phyloP scores from a whole-genome alignment of 2,113 vertebrate genomes.

The Protomyctophum bolini region DNA sequence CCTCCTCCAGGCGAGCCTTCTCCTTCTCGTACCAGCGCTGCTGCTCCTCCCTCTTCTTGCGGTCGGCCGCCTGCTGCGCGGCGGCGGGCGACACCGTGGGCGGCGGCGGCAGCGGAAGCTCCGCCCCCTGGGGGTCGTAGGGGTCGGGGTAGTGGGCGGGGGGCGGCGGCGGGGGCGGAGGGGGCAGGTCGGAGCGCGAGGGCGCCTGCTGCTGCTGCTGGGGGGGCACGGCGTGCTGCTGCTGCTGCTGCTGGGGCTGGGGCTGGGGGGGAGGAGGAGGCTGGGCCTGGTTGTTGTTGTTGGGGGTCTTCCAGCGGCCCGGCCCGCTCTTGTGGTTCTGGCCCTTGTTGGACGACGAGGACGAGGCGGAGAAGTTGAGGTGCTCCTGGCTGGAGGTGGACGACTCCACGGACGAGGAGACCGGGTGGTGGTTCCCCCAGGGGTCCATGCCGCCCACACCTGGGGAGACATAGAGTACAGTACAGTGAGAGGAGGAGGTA shows the following conservation, averaged over 20 bases:
- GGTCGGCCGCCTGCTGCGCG: constrained; percentile 82
- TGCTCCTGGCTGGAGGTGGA: constrained; percentile 96
- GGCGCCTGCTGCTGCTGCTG: constrained; percentile 84
- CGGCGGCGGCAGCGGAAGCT: constrained; percentile 84
- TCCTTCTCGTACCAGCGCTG: constrained; percentile 99
- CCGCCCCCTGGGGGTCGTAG: constrained; percentile 81
- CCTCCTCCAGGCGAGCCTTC: constrained; percentile 95
- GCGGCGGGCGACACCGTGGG: constrained; percentile 52
- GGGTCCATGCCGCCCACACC: constrained; percentile 75
- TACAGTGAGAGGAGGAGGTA: background rate
- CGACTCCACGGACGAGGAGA: constrained; percentile 89
- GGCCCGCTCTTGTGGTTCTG: constrained; percentile 91
- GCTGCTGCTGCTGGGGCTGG: constrained; percentile 79
- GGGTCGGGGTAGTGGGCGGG: constrained; percentile 82
- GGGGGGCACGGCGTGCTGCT: constrained; percentile 66
- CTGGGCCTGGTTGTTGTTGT: constrained; percentile 39
- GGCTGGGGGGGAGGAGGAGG: constrained; percentile 64
- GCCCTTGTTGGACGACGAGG: constrained; percentile 80
- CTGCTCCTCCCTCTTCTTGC: constrained; percentile 95
- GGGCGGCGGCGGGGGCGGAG: constrained; percentile 89
- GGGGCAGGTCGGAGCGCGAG: constrained; percentile 88
- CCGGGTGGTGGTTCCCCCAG: constrained; percentile 83
- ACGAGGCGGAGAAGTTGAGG: constrained; percentile 88
- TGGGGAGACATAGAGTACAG: background rate
- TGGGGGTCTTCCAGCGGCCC: constrained; percentile 96